Conservation (phyloP, 2,113 vertebrate species). For the Paradisaea rubra region DNA sequence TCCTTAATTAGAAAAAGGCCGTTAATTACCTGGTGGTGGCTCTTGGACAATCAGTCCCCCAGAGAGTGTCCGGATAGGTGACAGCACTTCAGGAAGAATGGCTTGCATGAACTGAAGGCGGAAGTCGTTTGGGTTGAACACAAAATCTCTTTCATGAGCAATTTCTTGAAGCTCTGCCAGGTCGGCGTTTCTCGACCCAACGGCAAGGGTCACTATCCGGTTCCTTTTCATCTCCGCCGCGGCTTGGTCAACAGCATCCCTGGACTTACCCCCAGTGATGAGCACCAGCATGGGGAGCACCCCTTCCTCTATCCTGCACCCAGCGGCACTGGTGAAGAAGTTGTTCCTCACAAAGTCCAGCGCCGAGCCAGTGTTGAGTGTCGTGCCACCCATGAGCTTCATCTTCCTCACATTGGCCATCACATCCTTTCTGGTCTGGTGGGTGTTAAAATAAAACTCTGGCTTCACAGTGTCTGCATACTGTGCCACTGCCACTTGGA, state of each 20-base stretch:
- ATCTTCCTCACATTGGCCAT: slow-evolving; percentile 65
- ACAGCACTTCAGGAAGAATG: slow-evolving; percentile 65
- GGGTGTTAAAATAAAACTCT: slow-evolving; percentile 82
- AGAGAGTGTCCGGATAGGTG: slow-evolving; percentile 79
- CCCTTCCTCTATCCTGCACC: slow-evolving; percentile 77
- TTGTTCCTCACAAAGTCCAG: slow-evolving; percentile 79
- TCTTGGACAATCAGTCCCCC: slow-evolving; percentile 66
- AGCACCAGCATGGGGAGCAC: slow-evolving; percentile 86
- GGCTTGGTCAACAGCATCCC: slow-evolving; percentile 73
- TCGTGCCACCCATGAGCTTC: slow-evolving; percentile 60
- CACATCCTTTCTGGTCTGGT: slow-evolving; percentile 68
- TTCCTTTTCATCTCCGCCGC: slow-evolving; percentile 71
- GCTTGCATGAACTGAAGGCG: slow-evolving; percentile 52
- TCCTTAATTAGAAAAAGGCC: neutral
- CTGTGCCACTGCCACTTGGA: slow-evolving; percentile 85
- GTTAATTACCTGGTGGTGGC: slow-evolving; percentile 74
- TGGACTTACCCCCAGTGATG: slow-evolving; percentile 84
- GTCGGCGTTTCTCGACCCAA: slow-evolving; percentile 71
- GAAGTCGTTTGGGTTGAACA: slow-evolving; percentile 76
- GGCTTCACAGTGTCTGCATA: slow-evolving; percentile 73
- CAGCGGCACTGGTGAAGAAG: slow-evolving; percentile 75
- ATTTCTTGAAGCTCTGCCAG: slow-evolving; percentile 77
- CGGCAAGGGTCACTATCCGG: slow-evolving; percentile 78
- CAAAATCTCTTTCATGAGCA: slow-evolving; percentile 71
- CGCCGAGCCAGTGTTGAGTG: slow-evolving; percentile 82